These are phyloP conservation scores for Plotosus lineatus DNA, from an alignment of 2,113 vertebrate genomes.

Conservation along the genomic window DNA sequence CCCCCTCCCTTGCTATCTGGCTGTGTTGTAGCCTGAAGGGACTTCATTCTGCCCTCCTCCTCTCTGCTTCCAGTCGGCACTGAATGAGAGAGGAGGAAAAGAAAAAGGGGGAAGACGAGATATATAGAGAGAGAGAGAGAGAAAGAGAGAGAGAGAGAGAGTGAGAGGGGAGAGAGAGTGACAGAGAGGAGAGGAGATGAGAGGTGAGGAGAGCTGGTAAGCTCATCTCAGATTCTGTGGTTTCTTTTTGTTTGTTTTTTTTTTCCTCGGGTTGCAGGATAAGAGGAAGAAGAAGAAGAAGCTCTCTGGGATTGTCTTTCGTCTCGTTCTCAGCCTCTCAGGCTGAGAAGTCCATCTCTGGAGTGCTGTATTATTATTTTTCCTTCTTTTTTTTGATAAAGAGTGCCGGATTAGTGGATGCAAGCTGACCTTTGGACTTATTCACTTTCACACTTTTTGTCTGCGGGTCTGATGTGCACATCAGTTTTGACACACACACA, in stretches of 20 bases:
- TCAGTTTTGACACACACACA: constrained; percentile 31
- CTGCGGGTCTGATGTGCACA: constrained; percentile 30
- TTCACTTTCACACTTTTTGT: constrained; percentile 7
- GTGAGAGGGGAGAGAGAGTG: constrained; percentile 53
- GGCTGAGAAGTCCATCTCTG: constrained; percentile 19
- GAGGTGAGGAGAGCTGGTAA: constrained; percentile 42
- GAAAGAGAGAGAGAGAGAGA: constrained; percentile 43
- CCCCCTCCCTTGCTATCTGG: constrained; percentile 62
- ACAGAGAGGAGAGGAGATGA: constrained; percentile 45
- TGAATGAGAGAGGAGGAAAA: constrained; percentile 61
- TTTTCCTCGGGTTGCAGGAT: constrained; percentile 70
- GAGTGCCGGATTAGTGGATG: constrained; percentile 30
- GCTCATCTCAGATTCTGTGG: too few species aligned
- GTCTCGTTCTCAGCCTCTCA: constrained; percentile 62
- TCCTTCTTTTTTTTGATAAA: not conserved
- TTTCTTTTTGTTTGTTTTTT: constrained; percentile 56
- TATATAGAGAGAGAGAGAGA: constrained; percentile 47
- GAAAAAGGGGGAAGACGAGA: constrained; percentile 53
- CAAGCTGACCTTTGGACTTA: constrained; percentile 28
- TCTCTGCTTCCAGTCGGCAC: constrained; percentile 64
- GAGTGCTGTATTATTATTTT: not conserved
- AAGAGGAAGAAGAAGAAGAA: constrained; percentile 58
- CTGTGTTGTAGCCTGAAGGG: constrained; percentile 72
- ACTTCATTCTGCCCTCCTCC: constrained; percentile 71
- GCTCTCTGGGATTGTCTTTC: constrained; percentile 74